Base-by-base conservation (phyloP, 2,113 vertebrate species). In the Oenanthe melanoleuca region DNA sequence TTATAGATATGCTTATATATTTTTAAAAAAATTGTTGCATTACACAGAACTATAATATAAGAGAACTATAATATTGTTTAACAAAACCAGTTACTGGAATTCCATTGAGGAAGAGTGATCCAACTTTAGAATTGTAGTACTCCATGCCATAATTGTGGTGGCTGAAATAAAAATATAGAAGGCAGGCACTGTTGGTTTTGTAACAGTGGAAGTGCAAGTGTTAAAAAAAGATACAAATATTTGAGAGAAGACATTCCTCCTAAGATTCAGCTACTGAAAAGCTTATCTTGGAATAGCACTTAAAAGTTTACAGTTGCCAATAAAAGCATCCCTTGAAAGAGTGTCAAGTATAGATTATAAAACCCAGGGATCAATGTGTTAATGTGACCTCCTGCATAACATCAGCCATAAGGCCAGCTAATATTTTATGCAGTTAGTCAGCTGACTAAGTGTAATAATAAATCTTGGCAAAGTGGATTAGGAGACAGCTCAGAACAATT, bases 391-490 rank as follows among this genome's bases (percentile, higher is more conserved):
- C 26, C 85, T 79, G 44, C 57, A 11, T 38, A 79, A 47, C 31
- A 33, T 64, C 70, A 81, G 5, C 81, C 18, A 3, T 71, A 79
- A 85, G 57, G 53, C 53, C 66, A 56, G 19, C 74, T 88, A 56
- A 22, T 90, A 69, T 93, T 92, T 90, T 80, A 88, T 56, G 53
- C 73, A 75, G 29, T 88, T 88, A 49, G 52, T 69, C 79, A 78
- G 42, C 38, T 86, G 79, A 37, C 44, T 56, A 52, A 90, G 49
- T 75, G 79, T 70, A 84, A 74, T 66, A 75, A 81, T 89, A 82
- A 89, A 93, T 90, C 71, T 79, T 89, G n/a, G 26, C 49, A 26
- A 82, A 92, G 59, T 2, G 3, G 49, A 60, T 47, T 82, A 57
- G 11, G 8, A 34, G 65, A 70, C 42, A 87, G 74, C 40, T 94